Evolutionary conservation across 2,888 invertebrate genomes (phyloP).

Genomic region (Eurois occulta): DNA sequence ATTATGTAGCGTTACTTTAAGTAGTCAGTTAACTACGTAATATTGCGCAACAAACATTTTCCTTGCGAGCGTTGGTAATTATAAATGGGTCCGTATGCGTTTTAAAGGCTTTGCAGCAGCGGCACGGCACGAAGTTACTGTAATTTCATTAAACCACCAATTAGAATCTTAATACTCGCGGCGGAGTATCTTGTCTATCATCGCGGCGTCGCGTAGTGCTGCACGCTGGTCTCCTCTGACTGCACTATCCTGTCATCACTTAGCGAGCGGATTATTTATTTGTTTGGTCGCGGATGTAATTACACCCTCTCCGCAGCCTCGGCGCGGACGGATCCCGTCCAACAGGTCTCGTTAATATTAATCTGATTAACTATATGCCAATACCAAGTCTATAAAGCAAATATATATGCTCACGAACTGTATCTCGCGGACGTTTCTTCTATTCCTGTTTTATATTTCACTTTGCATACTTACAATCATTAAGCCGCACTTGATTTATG

Average conservation of each 20-base stretch:
- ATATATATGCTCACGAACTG: conserved; percentile 53
- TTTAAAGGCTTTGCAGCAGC: conserved; percentile 45
- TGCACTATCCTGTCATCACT: conserved; percentile 80
- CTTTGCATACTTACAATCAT: conserved; percentile 50
- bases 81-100: conserved; percentile 54
- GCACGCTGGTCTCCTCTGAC: conserved; percentile 64
- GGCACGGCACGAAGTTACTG: conserved; percentile 41
- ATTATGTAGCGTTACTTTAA: conserved; percentile 58
- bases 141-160: conserved; percentile 63
- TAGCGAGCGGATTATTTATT: conserved; percentile 82
- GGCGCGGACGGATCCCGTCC: conserved; percentile 74
- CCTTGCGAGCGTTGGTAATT: conserved; percentile 55
- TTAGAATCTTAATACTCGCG: conserved; percentile 54
- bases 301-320: conserved; percentile 79
- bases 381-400: conserved; percentile 68
- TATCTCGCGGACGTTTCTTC: conserved; percentile 44
- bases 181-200: conserved; percentile 60
- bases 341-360: conserved; percentile 83
- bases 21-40: conserved; percentile 48
- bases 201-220: conserved; percentile 38
- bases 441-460: conserved; percentile 45
- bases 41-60: conserved; percentile 56
- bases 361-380: conserved; percentile 84
- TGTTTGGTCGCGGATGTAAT: conserved; percentile 83
- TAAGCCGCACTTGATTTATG: conserved; percentile 45